These are phyloP conservation scores for Enteromius treurensis DNA, from an alignment of 2,797 vertebrate species.

Conservation along the genomic window DNA sequence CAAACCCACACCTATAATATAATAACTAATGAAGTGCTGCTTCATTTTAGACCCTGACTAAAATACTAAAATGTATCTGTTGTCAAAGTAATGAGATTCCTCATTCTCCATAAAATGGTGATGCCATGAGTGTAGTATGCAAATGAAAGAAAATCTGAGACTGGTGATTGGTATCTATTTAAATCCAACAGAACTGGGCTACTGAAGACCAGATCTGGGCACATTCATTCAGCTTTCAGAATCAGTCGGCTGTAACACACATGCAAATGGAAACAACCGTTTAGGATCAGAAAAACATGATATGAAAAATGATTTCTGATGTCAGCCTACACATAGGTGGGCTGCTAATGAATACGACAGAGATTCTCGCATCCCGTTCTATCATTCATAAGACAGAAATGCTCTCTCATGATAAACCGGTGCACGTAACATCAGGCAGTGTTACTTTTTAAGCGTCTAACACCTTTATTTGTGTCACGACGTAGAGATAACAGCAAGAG, in stretches of 20 bases:
- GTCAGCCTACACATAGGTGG: constrained; percentile 9
- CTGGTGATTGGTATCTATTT: background rate
- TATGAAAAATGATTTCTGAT: background rate
- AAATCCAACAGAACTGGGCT: background rate
- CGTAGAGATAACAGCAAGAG: constrained; percentile 5
- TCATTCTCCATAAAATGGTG: constrained; percentile 8
- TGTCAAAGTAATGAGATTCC: background rate
- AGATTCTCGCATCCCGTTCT: background rate
- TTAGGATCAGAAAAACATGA: background rate
- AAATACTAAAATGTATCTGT: background rate
- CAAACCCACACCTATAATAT: background rate
- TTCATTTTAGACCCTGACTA: background rate
- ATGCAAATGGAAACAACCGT: background rate
- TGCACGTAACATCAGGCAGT: background rate
- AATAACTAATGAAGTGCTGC: background rate
- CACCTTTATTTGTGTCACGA: constrained; percentile 21
- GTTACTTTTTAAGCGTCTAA: background rate
- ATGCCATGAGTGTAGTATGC: background rate
- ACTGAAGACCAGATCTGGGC: background rate
- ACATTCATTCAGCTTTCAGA: background rate
- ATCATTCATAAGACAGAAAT: background rate
- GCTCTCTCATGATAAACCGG: background rate
- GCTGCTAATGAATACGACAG: background rate
- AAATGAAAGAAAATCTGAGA: background rate
- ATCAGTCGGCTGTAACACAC: background rate